Evolutionary conservation across 2,797 vertebrate genomes (phyloP).

Genomic region (Pseudochromis fuscus): DNA sequence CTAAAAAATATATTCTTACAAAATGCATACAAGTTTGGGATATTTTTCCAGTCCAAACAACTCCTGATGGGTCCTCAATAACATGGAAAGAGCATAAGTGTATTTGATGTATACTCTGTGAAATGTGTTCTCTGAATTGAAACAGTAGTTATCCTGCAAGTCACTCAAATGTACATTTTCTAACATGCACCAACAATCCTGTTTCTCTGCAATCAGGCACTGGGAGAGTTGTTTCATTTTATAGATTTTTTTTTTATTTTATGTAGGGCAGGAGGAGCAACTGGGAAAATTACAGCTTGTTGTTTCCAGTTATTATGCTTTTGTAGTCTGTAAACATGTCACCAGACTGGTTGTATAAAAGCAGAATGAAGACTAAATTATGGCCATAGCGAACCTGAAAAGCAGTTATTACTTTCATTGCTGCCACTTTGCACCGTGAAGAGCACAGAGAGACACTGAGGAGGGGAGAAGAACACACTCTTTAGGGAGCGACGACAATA

Average conservation of each 20-base stretch:
- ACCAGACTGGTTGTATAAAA: neutral
- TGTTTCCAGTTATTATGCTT: slow-evolving; percentile 9
- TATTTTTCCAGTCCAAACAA: too few relatives aligned
- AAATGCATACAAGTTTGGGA: too few relatives aligned
- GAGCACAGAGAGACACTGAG: neutral
- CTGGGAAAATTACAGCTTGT: neutral
- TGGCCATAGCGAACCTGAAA: neutral
- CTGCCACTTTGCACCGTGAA: neutral
- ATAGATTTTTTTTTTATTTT: neutral
- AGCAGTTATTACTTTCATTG: slow-evolving; percentile 6
- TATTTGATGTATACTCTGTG: too few relatives aligned
- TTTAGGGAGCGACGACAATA: slow-evolving; percentile 10
- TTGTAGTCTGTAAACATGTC: slow-evolving; percentile 4
- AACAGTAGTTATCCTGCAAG: too few relatives aligned
- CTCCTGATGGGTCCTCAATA: too few relatives aligned
- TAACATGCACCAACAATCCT: too few relatives aligned
- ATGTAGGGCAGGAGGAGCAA: neutral
- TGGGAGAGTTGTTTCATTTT: neutral
- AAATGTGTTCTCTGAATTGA: too few relatives aligned
- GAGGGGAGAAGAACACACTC: neutral
- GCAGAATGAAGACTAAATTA: slow-evolving; percentile 12
- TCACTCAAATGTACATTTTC: too few relatives aligned
- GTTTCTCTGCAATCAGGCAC: neutral
- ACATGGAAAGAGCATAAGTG: too few relatives aligned
- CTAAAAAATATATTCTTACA: too few relatives aligned